Evolutionary conservation across 2,113 vertebrate genomes (phyloP).

Genomic region (Calidris pugnax): DNA sequence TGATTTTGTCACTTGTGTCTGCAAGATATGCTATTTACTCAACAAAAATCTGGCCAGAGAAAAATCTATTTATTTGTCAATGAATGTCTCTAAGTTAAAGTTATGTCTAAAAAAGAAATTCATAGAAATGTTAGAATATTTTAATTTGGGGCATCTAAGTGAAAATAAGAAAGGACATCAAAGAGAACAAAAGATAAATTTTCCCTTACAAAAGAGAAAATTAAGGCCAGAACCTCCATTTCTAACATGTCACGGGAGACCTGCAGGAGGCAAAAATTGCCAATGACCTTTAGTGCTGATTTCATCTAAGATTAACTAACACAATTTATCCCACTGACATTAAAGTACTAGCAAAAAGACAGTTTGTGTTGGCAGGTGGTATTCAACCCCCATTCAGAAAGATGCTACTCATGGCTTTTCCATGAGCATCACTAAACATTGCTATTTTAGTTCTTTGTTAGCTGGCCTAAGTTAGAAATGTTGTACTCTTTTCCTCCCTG

Average conservation of each 20-base stretch:
- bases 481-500: not conserved
- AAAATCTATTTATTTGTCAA: not conserved
- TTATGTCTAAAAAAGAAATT: not conserved
- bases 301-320: not conserved
- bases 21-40: not conserved
- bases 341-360: not conserved
- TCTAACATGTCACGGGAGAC: not conserved
- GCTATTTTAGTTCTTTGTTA: not conserved
- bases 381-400: not conserved
- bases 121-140: not conserved
- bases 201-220: not conserved
- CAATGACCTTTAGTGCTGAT: not conserved
- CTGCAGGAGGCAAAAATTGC: not conserved
- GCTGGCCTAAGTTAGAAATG: not conserved
- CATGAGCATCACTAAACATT: accelerated
- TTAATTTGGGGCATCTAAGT: not conserved
- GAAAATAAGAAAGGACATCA: not conserved
- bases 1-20: not conserved
- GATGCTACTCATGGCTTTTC: not conserved
- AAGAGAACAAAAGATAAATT: not conserved
- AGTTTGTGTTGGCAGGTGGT: not conserved
- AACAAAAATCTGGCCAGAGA: not conserved
- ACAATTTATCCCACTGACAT: not conserved
- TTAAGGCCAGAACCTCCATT: not conserved
- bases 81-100: not conserved